Evolutionary conservation across 2,888 invertebrate genomes (phyloP).

Genomic region (Dichetophora obliterata): DNA sequence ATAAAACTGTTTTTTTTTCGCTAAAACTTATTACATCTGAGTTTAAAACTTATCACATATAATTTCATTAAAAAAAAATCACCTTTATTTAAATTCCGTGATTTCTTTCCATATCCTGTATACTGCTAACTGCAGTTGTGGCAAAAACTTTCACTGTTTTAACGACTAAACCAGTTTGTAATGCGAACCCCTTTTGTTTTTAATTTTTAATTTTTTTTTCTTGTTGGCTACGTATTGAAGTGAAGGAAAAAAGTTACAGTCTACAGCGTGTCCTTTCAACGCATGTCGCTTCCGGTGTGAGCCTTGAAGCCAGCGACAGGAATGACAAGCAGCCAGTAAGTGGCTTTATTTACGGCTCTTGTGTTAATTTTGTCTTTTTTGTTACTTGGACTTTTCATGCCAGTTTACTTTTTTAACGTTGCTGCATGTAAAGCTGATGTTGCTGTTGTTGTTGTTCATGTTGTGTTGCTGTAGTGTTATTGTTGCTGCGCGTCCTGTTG

Average conservation of each 20-base stretch:
- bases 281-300: conserved; percentile 45
- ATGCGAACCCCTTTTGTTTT: conserved; percentile 40
- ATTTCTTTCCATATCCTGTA: too few relatives aligned
- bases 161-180: conserved; percentile 46
- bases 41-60: too few relatives aligned
- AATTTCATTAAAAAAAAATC: too few relatives aligned
- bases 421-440: conserved; percentile 16
- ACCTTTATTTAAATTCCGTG: too few relatives aligned
- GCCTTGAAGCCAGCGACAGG: conserved; percentile 17
- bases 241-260: not conserved
- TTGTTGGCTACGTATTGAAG: not conserved
- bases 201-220: not conserved
- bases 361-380: conserved; percentile 54
- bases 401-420: not conserved
- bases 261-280: conserved; percentile 16
- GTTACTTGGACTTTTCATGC: conserved; percentile 47
- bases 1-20: too few relatives aligned
- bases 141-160: conserved; percentile 45
- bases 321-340: conserved; percentile 42
- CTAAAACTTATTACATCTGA: too few relatives aligned
- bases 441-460: not conserved
- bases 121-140: too few relatives aligned
- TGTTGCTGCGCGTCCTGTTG: conserved; percentile 12
- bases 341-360: conserved; percentile 11
- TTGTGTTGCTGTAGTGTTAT: too few relatives aligned